Conservation (phyloP, 2,888 invertebrate genomes). For the Drosophila nr. perissopoda region DNA sequence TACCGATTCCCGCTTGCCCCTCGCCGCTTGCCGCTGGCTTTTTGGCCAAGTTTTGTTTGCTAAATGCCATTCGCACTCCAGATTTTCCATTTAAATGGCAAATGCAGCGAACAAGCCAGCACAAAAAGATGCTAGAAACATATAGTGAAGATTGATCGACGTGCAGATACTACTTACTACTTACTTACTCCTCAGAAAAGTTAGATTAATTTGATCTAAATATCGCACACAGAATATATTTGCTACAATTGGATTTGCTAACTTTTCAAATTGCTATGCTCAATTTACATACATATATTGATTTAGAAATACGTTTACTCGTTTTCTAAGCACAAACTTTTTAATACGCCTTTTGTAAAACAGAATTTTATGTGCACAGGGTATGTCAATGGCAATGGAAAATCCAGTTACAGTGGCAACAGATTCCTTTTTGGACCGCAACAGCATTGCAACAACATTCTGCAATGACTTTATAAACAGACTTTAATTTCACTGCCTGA, state of each 20-base stretch:
- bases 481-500: constrained; percentile 68
- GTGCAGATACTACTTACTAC: background rate
- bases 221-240: background rate
- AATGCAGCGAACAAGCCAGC: constrained; percentile 46
- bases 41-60: constrained; percentile 74
- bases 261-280: background rate
- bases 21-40: constrained; percentile 33
- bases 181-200: background rate
- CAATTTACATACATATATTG: background rate
- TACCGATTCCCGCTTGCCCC: constrained; percentile 39
- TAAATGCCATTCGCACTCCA: constrained; percentile 66
- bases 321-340: background rate
- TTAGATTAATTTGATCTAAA: background rate
- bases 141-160: background rate
- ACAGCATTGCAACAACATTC: constrained; percentile 50
- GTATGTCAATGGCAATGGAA: constrained; percentile 21
- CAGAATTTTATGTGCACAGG: background rate
- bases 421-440: constrained; percentile 53
- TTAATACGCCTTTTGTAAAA: background rate
- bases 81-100: constrained; percentile 75
- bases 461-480: constrained; percentile 79
- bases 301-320: background rate
- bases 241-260: background rate
- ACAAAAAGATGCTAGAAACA: constrained; percentile 12
- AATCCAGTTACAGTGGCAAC: constrained; percentile 26